Conservation (phyloP, 2,113 vertebrate species). For the Hymenochirus boettgeri region DNA sequence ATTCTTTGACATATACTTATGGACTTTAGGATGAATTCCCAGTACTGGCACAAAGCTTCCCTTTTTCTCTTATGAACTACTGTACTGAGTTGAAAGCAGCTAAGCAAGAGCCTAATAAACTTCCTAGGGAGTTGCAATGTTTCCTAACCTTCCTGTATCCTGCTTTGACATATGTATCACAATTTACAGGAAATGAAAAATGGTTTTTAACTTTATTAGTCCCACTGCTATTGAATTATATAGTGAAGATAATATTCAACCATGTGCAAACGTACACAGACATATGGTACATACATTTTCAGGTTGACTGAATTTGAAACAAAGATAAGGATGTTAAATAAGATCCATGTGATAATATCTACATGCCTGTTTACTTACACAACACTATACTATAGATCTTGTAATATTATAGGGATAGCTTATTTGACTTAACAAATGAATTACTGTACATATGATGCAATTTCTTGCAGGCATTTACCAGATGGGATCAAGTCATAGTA, state of each 20-base stretch:
- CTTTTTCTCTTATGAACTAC: slow-evolving; percentile 5
- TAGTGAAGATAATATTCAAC: too few species aligned
- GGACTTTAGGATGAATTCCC: slow-evolving; percentile 16
- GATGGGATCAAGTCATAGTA: too few species aligned
- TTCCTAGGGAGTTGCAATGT: slow-evolving; percentile 27
- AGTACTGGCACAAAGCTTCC: slow-evolving; percentile 1
- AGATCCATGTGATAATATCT: too few species aligned
- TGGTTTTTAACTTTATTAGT: slow-evolving; percentile 17
- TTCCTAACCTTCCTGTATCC: slow-evolving; percentile 30
- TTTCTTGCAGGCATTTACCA: too few species aligned
- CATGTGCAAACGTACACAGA: slow-evolving; percentile 1
- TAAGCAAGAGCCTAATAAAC: slow-evolving; percentile 20
- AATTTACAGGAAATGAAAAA: slow-evolving; percentile 34
- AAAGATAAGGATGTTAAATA: too few species aligned
- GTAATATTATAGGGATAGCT: too few species aligned
- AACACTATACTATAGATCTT: too few species aligned
- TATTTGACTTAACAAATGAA: too few species aligned
- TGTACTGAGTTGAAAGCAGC: slow-evolving; percentile 16
- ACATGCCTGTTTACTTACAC: too few species aligned
- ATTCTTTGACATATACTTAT: not conserved
- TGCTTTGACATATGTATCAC: slow-evolving; percentile 35
- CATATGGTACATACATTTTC: not conserved
- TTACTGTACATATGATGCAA: too few species aligned
- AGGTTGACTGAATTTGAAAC: too few species aligned
- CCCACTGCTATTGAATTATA: slow-evolving; percentile 22